Percentiles rank a stretch among this genome's conserved stretches.
These are phyloP conservation scores for Micoletzkya japonica DNA, from an alignment of 2,888 invertebrate genomes.

Conservation along the genomic window DNA sequence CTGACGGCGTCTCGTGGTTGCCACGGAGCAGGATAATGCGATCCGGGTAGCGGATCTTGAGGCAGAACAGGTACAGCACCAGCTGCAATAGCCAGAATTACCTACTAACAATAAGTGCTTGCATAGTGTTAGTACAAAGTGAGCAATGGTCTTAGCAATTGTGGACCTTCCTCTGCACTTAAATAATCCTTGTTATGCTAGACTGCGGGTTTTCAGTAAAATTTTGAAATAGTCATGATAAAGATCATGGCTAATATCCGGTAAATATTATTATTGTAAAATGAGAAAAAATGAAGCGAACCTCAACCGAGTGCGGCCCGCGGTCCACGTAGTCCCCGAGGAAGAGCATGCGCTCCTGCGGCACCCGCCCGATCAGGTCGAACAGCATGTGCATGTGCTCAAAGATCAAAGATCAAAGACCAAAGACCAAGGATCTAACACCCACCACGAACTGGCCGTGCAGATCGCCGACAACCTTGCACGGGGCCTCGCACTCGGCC, in stretches of 20 bases:
- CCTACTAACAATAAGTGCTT: too few relatives aligned
- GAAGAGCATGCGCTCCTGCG: constrained; percentile 49
- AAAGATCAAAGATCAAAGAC: not conserved
- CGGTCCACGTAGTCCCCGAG: constrained; percentile 58
- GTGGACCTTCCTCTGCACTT: too few relatives aligned
- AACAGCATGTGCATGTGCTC: constrained; percentile 51
- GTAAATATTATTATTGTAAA: too few relatives aligned
- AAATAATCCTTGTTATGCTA: too few relatives aligned
- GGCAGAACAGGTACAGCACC: constrained; percentile 48
- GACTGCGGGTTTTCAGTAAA: too few relatives aligned
- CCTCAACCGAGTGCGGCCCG: constrained; percentile 55
- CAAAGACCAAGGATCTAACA: not conserved
- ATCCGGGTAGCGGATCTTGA: constrained; percentile 53
- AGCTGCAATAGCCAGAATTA: constrained; percentile 32
- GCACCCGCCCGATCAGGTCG: constrained; percentile 54
- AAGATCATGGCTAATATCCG: too few relatives aligned
- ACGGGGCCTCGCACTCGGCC: constrained; percentile 52
- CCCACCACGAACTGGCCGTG: constrained; percentile 51
- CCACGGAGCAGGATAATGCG: constrained; percentile 49
- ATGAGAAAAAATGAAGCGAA: too few relatives aligned
- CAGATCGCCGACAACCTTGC: constrained; percentile 55
- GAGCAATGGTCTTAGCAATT: too few relatives aligned
- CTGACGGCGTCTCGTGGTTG: constrained; percentile 57
- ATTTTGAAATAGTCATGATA: too few relatives aligned
- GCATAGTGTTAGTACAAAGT: too few relatives aligned